A percentile compares a stretch with the other conserved stretches of the same genome.
These are phyloP conservation scores for Chrysaora quinquecirrha DNA, from an alignment of 30 jellyfish, hydroid and myxozoan species.

Conservation along the genomic window DNA sequence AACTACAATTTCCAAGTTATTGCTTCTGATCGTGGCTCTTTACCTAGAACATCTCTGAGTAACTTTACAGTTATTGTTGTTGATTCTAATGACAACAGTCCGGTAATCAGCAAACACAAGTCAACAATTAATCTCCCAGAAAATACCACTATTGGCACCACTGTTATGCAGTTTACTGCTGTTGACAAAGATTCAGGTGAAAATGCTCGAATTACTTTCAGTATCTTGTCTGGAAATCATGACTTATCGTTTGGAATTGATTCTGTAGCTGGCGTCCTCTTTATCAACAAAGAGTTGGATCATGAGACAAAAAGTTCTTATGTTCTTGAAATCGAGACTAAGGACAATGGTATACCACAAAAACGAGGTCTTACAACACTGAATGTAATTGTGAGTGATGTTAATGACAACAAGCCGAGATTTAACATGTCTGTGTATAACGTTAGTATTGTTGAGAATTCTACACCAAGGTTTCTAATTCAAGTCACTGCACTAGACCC, in stretches of 20 bases:
- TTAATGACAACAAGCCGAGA: slow-evolving; percentile 84
- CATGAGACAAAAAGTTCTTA: slow-evolving; percentile 50
- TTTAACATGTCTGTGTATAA: slow-evolving; percentile 34
- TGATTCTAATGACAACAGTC: slow-evolving; percentile 76
- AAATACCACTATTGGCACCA: slow-evolving; percentile 60
- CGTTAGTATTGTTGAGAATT: slow-evolving; percentile 50
- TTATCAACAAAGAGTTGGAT: slow-evolving; percentile 59
- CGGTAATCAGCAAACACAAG: slow-evolving; percentile 45
- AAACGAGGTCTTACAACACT: slow-evolving; percentile 41
- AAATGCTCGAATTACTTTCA: slow-evolving; percentile 49
- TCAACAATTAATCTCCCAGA: slow-evolving; percentile 55
- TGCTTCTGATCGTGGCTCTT: slow-evolving; percentile 71
- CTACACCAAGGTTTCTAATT: slow-evolving; percentile 36
- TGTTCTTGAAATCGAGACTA: slow-evolving; percentile 70
- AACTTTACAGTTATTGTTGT: slow-evolving; percentile 43
- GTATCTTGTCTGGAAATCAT: slow-evolving; percentile 46
- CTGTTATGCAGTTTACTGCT: slow-evolving; percentile 54
- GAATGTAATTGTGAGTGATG: slow-evolving; percentile 60
- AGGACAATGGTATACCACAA: slow-evolving; percentile 75
- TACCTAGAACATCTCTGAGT: slow-evolving; percentile 39
- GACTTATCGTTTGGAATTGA: slow-evolving; percentile 60
- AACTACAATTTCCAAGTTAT: slow-evolving; percentile 34
- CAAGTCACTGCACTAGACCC: slow-evolving; percentile 67
- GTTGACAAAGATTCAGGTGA: slow-evolving; percentile 66
- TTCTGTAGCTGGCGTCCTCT: slow-evolving; percentile 64